Conservation (phyloP, 2,113 vertebrate species). For the Cynopterus brachyotis region DNA sequence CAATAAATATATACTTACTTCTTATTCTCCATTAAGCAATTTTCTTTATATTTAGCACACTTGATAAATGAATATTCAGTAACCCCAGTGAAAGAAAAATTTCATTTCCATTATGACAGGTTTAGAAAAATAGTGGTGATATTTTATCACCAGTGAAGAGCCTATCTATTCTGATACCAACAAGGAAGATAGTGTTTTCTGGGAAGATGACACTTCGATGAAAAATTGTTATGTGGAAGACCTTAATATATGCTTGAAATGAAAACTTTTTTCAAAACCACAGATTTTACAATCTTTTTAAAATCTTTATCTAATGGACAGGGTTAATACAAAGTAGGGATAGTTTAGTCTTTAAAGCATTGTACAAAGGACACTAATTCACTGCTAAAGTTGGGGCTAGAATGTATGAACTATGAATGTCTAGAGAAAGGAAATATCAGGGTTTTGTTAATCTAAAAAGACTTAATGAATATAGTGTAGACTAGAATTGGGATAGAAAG, state of each 20-base stretch:
- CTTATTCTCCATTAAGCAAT: not conserved
- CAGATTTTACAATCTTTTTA: not conserved
- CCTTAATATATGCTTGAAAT: not conserved
- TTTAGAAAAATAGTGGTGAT: not conserved
- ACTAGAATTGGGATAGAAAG: not conserved
- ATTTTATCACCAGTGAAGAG: not conserved
- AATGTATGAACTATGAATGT: not conserved
- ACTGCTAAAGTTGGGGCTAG: not conserved
- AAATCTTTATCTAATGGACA: not conserved
- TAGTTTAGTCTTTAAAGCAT: not conserved
- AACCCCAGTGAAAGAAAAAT: not conserved
- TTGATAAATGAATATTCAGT: not conserved
- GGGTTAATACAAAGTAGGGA: not conserved
- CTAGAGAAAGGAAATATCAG: not conserved
- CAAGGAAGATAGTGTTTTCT: not conserved
- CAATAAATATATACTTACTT: not conserved
- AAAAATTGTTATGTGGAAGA: not conserved
- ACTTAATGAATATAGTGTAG: not conserved
- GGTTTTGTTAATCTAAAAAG: not conserved
- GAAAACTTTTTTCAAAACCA: constrained; percentile 37
- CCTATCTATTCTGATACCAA: not conserved
- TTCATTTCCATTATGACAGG: not conserved
- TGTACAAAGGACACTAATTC: not conserved
- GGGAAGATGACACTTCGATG: not conserved
- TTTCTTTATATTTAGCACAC: not conserved